Evolutionary conservation across 1,140 invertebrate species (phyloP), one percentile per base, ranked within the genome.

Genomic region (Atta colombica): DNA sequence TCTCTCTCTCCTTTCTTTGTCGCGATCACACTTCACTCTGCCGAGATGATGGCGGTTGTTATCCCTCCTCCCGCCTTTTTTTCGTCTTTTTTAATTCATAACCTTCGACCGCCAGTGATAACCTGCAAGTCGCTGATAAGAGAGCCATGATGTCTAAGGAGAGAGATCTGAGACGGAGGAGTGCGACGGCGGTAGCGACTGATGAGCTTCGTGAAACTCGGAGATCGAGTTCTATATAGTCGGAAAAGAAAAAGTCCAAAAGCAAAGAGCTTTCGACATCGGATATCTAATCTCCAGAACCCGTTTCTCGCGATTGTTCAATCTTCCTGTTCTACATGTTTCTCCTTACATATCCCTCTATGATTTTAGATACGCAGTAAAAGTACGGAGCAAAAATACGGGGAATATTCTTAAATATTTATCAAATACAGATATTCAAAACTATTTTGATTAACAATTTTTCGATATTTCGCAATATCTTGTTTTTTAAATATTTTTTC

Each of bases 41-140:
- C 65, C 61, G 49, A 75, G 86, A 88, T 88, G 89, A 90, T 35
- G 69, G 49, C 31, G 69, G 75, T 87, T 71, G 80, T 86, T 90
- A 81, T 86, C 88, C 81, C 63, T 72, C 39, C 68, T 58, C 51
- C 12, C 3, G 12, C 7, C 55, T 77, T 68, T 77, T 87, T 80
- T 87, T 84, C 53, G 31, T 82, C 60, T 90, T 90, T 90, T 90
- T 90, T 90, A 90, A 90, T 90, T 90, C 89, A 87, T 90, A 90
- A 90, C 89, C 61, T 90, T 74, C 74, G 75, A 61, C 78, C 78
- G 55, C 53, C 86, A 31, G 45, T 69, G 89, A 90, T 90, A 90
- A 90, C 89, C 88, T 90, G 88, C 80, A 63, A 68, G 63, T 61
- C 18, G 85, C 31, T 71, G 89, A 90, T 90, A 90, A 90, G 88